These are phyloP conservation scores for Perodicticus potto DNA, from an alignment of 2,797 vertebrate genomes.

Conservation along the genomic window DNA sequence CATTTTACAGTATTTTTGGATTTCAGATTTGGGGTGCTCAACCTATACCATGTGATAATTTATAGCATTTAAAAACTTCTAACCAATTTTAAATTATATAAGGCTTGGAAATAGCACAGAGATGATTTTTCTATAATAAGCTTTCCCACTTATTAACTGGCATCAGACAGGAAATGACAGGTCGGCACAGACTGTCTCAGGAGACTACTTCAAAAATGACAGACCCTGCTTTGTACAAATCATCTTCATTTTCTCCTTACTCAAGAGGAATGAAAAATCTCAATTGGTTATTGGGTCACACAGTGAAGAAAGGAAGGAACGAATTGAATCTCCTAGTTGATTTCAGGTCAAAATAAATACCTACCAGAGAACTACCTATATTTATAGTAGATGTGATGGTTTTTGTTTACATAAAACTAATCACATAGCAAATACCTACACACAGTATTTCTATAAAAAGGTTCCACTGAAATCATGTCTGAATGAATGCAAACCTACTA, in stretches of 20 bases:
- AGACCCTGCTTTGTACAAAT: neutral
- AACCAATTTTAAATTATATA: constrained; percentile 55
- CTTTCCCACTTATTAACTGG: neutral
- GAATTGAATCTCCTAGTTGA: neutral
- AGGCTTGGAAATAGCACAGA: neutral
- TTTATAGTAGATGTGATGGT: neutral
- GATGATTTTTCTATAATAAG: neutral
- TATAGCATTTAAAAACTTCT: constrained; percentile 36
- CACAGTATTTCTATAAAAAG: neutral
- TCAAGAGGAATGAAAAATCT: constrained; percentile 41
- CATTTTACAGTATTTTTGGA: neutral
- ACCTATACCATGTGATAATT: constrained; percentile 12
- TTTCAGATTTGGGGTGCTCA: neutral
- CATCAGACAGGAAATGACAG: neutral
- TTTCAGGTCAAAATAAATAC: neutral
- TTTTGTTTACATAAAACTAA: neutral
- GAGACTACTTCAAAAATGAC: neutral
- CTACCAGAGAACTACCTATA: neutral
- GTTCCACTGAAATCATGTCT: neutral
- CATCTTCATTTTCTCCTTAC: neutral
- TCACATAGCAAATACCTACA: neutral
- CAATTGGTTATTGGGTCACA: constrained; percentile 23
- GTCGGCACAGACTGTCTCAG: neutral
- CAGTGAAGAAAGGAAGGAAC: neutral
- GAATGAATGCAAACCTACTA: neutral